Percentiles rank a stretch among this genome's conserved stretches.
Conservation (phyloP, 2,113 vertebrate genomes). For the Dicerorhinus sumatrensis region DNA sequence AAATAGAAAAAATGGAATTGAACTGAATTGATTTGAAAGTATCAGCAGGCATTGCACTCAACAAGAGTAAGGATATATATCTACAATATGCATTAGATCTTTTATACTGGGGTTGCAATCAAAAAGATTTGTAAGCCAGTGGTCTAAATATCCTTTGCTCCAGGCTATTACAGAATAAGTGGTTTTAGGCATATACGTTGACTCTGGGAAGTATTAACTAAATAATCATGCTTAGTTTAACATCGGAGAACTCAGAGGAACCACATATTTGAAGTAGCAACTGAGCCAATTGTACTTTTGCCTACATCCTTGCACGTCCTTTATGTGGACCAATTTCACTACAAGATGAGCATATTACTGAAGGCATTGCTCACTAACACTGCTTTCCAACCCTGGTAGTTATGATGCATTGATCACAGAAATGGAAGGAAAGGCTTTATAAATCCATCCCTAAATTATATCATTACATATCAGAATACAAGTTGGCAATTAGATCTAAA, state of each 20-base stretch:
- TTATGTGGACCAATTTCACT: neutral
- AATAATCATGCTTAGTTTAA: neutral
- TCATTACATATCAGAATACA: neutral
- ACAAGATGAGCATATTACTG: neutral
- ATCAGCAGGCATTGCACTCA: neutral
- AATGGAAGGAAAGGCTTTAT: neutral
- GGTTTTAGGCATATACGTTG: neutral
- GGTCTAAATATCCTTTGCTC: neutral
- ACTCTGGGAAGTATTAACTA: neutral
- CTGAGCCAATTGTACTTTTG: neutral
- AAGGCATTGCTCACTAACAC: neutral
- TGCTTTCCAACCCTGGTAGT: neutral
- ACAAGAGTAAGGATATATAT: neutral
- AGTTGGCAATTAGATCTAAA: neutral
- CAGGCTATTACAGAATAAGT: neutral
- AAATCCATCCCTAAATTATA: neutral
- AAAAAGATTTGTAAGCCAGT: neutral
- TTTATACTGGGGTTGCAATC: neutral
- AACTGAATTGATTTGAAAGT: constrained; percentile 41
- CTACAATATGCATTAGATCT: neutral
- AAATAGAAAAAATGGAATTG: neutral
- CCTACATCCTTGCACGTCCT: neutral
- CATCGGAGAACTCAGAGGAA: neutral
- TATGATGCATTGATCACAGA: neutral
- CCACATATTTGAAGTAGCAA: neutral